Evolutionary conservation across 92 coral and sea anemone genomes (phyloP), one percentile per base, ranked within the genome.

Genomic region (Diadumene lineata): DNA sequence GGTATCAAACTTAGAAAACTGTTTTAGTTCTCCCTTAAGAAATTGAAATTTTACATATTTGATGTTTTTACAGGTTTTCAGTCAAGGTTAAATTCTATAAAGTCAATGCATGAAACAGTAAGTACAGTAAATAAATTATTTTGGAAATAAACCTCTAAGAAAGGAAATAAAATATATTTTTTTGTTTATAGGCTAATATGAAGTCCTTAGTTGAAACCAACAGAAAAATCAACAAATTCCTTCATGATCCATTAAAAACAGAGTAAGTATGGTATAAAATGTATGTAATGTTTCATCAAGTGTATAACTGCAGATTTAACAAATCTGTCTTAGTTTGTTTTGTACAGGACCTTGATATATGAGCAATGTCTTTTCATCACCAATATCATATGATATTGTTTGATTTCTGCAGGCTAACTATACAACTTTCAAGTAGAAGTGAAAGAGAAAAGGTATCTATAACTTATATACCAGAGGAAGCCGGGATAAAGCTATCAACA

Each of bases 171-270:
- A 9, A 23, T 53, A 7, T 23, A 22, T 22, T 23, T 60, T 60
- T 23, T 60, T 7, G 2, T 60, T 62, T 74, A 80, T 66, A 80
- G 53, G 68, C 75, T 69, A 66, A 77, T 31, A 75, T 56, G 51
- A 80, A 90, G 23, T 73, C 84, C 25, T 72, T 89, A 50, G 79
- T 89, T 1, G 94, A 85, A 71, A 76, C 80, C 18, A 88, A 94
- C 72, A 94, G 89, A 66, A 94, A 88, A 69, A 88, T 94, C 62
- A 81, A 79, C 38, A 89, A 83, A 43, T 94, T 94, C 60, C 68
- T 94, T 1, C 91, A 91, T 69, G 96, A 91, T 79, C 89, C 92
- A n/a, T 86, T 84, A 23, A 91, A 89, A 85, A 82, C 84, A 62
- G 98, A 93, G 98, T 93, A 69, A 93, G 98, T 85, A n/a, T n/a